Percentiles rank a stretch among this genome's conserved stretches.
Conservation (phyloP, 2,888 invertebrate genomes). For the Ochropacha duplaris region DNA sequence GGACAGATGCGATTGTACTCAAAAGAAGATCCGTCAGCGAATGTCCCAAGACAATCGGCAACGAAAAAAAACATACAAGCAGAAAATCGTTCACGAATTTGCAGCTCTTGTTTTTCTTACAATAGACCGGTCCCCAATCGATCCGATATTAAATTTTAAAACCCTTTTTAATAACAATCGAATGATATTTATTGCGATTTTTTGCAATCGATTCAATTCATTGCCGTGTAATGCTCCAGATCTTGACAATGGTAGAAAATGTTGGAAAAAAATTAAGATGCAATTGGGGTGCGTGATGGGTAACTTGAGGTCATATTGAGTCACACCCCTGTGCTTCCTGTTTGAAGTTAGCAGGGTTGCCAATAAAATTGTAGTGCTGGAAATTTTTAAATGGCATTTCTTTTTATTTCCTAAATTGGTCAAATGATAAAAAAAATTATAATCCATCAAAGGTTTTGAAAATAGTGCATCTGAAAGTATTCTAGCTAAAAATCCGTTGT, state of each 20-base stretch:
- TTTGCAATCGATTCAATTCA: conserved; percentile 57
- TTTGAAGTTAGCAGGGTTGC: conserved; percentile 59
- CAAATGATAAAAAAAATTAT: no score
- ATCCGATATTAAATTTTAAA: conserved; percentile 75
- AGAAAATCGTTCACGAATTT: conserved; percentile 54
- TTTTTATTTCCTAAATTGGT: background rate
- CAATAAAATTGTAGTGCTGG: conserved; percentile 21
- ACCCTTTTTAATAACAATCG: conserved; percentile 79
- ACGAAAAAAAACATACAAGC: conserved; percentile 35
- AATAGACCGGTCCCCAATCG: conserved; percentile 63
- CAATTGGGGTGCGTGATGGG: conserved; percentile 67
- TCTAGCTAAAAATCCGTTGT: no score
- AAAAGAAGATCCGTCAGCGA: conserved; percentile 33
- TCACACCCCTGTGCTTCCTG: conserved; percentile 82
- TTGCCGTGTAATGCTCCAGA: conserved; percentile 71
- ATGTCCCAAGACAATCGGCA: conserved; percentile 37
- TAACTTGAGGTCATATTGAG: conserved; percentile 80
- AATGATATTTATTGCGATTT: conserved; percentile 81
- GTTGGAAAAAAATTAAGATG: conserved; percentile 39
- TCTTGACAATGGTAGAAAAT: conserved; percentile 55
- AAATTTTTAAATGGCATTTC: no score
- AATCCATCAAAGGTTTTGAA: no score
- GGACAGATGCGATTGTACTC: conserved; percentile 44
- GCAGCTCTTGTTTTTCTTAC: conserved; percentile 51
- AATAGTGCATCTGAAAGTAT: no score